These are phyloP conservation scores for Sialis fuliginosa DNA, from an alignment of 2,888 invertebrate species.

Conservation along the genomic window DNA sequence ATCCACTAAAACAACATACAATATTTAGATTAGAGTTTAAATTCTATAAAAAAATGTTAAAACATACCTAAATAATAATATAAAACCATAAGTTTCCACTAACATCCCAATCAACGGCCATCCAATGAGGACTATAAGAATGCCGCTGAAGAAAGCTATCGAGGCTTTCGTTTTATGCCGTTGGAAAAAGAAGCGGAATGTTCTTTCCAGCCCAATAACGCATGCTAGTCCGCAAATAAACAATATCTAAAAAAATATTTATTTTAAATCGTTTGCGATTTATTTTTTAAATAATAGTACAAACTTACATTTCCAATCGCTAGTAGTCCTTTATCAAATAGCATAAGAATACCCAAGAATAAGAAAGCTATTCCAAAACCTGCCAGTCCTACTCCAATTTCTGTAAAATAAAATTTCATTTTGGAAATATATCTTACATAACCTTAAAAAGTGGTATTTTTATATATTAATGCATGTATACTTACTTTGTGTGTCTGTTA, in stretches of 20 bases:
- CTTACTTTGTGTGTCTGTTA: conserved; percentile 72
- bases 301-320: conserved; percentile 97
- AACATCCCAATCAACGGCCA: conserved; percentile 96
- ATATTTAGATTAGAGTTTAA: neutral
- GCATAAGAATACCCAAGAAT: conserved; percentile 77
- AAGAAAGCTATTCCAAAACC: conserved; percentile 92
- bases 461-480: conserved; percentile 13
- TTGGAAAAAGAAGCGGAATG: conserved; percentile 96
- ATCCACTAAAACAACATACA: conserved; percentile 54
- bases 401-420: conserved; percentile 33
- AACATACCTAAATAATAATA: conserved; percentile 59
- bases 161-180: conserved; percentile 86
- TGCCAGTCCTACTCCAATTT: conserved; percentile 93
- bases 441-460: conserved; percentile 3
- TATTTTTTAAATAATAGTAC: neutral
- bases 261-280: conserved; percentile 2
- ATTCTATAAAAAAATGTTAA: neutral
- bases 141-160: conserved; percentile 80
- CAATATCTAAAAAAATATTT: conserved; percentile 56
- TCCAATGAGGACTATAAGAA: conserved; percentile 78
- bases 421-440: neutral
- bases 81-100: conserved; percentile 90
- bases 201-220: conserved; percentile 89
- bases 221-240: conserved; percentile 90
- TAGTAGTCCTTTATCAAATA: conserved; percentile 92